A percentile compares a stretch with the other conserved stretches of the same genome.
Conservation (phyloP, 2,888 invertebrate genomes). For the Lycaena phlaeas region DNA sequence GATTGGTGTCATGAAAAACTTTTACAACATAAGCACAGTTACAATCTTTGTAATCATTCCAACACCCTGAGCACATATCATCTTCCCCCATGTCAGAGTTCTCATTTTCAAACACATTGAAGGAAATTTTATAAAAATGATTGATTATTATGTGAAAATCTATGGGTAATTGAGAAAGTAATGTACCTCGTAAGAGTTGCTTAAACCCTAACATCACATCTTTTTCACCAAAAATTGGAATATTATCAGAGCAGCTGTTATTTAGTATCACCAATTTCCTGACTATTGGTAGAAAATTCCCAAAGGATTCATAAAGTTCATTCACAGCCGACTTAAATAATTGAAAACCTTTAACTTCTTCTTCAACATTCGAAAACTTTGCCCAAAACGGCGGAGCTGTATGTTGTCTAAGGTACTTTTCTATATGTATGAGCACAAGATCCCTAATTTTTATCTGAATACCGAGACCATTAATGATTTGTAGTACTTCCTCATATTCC, state of each 20-base stretch:
- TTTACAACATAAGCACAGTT: slow-evolving; percentile 78
- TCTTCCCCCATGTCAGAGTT: slow-evolving; percentile 71
- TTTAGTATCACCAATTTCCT: slow-evolving; percentile 70
- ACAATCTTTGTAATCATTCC: slow-evolving; percentile 71
- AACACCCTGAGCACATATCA: slow-evolving; percentile 81
- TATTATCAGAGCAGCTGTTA: slow-evolving; percentile 48
- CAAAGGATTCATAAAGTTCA: slow-evolving; percentile 72
- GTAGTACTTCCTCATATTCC: slow-evolving; percentile 56
- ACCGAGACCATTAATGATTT: slow-evolving; percentile 47
- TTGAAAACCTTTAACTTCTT: slow-evolving; percentile 75
- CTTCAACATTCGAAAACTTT: slow-evolving; percentile 68
- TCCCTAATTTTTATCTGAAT: slow-evolving; percentile 57
- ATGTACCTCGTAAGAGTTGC: slow-evolving; percentile 75
- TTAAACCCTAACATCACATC: slow-evolving; percentile 74
- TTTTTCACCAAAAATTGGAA: slow-evolving; percentile 67
- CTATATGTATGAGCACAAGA: slow-evolving; percentile 57
- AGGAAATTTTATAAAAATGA: slow-evolving; percentile 84
- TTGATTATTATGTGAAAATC: slow-evolving; percentile 79
- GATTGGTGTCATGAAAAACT: slow-evolving; percentile 84
- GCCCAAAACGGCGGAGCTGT: slow-evolving; percentile 79
- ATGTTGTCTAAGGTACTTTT: slow-evolving; percentile 73
- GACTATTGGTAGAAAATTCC: slow-evolving; percentile 68
- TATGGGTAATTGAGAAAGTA: slow-evolving; percentile 81
- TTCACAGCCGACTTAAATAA: slow-evolving; percentile 79
- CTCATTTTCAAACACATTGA: slow-evolving; percentile 78